These are phyloP conservation scores for Aphaenogaster floridana DNA, from an alignment of 1,140 invertebrate genomes.

Conservation along the genomic window DNA sequence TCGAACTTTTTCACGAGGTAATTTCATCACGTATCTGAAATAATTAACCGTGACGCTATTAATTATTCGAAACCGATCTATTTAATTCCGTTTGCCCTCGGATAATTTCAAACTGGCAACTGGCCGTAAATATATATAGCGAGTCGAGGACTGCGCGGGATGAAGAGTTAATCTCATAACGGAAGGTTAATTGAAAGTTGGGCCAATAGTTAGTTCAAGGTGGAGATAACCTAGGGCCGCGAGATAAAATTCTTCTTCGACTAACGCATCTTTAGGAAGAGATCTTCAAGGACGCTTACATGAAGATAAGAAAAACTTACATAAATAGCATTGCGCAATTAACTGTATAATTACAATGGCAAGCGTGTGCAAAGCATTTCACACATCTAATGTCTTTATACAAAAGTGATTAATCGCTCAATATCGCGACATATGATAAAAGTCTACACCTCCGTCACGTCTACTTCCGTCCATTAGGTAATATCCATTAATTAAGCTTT, in stretches of 20 bases:
- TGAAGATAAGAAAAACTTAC: background rate
- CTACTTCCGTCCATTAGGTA: conserved; percentile 36
- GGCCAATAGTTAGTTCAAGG: conserved; percentile 1
- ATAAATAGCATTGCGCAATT: background rate
- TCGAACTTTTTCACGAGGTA: conserved; percentile 37
- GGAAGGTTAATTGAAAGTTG: conserved; percentile 46
- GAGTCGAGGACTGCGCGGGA: conserved; percentile 15
- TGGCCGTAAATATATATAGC: conserved; percentile 23
- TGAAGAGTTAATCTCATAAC: conserved; percentile 46
- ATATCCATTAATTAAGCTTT: conserved; percentile 23
- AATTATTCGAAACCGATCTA: conserved; percentile 43
- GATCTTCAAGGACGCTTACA: background rate
- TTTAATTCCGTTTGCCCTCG: conserved; percentile 51
- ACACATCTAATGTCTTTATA: background rate
- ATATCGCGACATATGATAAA: conserved; percentile 28
- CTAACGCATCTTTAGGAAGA: background rate
- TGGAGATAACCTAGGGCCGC: background rate
- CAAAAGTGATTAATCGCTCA: conserved; percentile 33
- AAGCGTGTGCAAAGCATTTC: background rate
- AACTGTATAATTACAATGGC: background rate
- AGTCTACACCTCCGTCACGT: background rate
- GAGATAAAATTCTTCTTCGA: background rate
- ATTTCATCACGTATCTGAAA: conserved; percentile 36
- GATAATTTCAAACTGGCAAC: conserved; percentile 43
- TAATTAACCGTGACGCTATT: conserved; percentile 41